Evolutionary conservation across 2,888 invertebrate species (phyloP), one percentile per base, ranked within the genome.

Genomic region (Busseola fusca): DNA sequence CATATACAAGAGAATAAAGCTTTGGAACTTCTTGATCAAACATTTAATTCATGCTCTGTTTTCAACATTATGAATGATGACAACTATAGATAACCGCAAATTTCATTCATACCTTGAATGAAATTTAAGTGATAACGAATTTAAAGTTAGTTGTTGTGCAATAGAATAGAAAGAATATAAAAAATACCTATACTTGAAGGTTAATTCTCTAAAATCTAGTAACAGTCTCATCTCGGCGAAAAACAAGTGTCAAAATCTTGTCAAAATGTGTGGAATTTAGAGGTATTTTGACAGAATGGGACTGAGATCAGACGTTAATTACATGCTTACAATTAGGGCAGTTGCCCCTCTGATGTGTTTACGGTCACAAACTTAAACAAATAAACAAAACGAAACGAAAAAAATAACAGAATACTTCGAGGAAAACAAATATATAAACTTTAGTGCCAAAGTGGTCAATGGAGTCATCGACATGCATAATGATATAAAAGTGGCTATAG

Each of bases 1-100:
- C n/a, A n/a, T n/a, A 64, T 62, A 45, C 54, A 64, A 65, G 56
- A 67, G 63, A 56, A 76, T 58, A 42, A 71, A 76, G 52, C 50
- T 42, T 50, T 56, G 12, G 16, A 67, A 72, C 16, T 37, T 80
- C 58, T 30, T 52, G 63, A 70, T 57, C 27, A 50, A 60, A 64
- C 14, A 10, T 63, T 34, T 25, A 30, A 30, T 25, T 52, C 25
- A 25, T 42, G 9, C 1, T 57, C 18, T 69, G n/a, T 27, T 76
- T 59, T 40, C n/a, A 25, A 59, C n/a, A 21, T 50, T 25, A 25
- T 50, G 14, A n/a, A 27, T 69, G 30, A n/a, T n/a, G 67, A 27
- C 34, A 34, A 34, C 5, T 34, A 34, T 34, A 34, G 5, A 5
- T 34, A 34, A 34, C n/a, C n/a, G n/a, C n/a, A n/a, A n/a, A n/a